Base-by-base conservation (phyloP, 2,888 invertebrate species). In the Steinernema carpocapsae region DNA sequence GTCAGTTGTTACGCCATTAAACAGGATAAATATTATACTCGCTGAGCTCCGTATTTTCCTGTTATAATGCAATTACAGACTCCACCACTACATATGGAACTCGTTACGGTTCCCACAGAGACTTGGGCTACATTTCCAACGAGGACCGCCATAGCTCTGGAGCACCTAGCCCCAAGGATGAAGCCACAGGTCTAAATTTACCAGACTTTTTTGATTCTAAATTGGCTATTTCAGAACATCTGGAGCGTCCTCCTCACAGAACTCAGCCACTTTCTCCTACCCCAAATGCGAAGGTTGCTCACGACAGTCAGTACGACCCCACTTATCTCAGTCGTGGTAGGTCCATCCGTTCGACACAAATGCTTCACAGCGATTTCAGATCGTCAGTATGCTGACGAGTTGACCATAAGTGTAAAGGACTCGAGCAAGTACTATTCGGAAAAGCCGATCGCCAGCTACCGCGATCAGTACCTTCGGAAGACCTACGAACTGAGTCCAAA, bases 371-470 rank as follows among this genome's bases (percentile, higher is more conserved):
- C 6, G 6, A 56, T 6, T 24, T 22, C 22, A 56, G 56, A 56
- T 56, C 56, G 56, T 56, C 56, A 56, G 26, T 56, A 24, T 26
- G 22, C 56, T 3, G 56, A 56, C 56, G 56, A 56, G 56, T 56
- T 56, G 56, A 56, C 24, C 26, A 56, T 56, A 56, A 56, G 56
- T 56, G 56, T 56, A 26, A 56, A 56, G 26, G 56, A 56, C 26
- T 19, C 56, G 56, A 56, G 26, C 56, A 56, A 56, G 56, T 56
- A 56, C 22, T 56, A 56, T 26, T 88, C 88, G 84, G 89, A 89
- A 74, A 96, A 92, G 46, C 96, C 89, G 17, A 94, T 93, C 78
- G 96, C 89, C 1, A 96, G 89, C 90, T 77, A 88, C 88, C 0
- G 95, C 92, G 10, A 93, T 92, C 19, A 87, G 81, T 74, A 91